Conservation (phyloP, 2,888 invertebrate species). For the Drosophila neonasuta region DNA sequence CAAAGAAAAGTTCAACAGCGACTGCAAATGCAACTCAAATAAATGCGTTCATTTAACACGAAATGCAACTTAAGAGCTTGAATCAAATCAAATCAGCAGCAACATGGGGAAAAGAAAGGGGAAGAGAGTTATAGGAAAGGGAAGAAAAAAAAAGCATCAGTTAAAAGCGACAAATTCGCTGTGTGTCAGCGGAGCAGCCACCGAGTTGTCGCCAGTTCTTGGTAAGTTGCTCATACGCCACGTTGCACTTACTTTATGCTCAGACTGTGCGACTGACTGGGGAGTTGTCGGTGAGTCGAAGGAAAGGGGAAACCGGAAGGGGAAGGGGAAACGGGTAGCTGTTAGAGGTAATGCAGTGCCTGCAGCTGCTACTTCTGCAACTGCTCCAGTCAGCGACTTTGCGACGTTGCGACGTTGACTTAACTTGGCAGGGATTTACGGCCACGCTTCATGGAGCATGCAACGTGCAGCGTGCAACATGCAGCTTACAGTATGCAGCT, state of each 20-base stretch:
- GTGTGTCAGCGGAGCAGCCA: constrained; percentile 60
- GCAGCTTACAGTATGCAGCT: constrained; percentile 35
- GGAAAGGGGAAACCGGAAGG: background rate
- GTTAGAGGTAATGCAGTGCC: constrained; percentile 65
- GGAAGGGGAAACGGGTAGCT: background rate
- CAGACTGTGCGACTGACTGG: constrained; percentile 24
- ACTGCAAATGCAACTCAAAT: constrained; percentile 46
- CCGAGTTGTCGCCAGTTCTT: constrained; percentile 33
- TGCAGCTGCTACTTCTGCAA: constrained; percentile 23
- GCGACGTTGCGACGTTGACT: constrained; percentile 73
- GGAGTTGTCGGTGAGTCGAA: background rate
- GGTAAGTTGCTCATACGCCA: constrained; percentile 78
- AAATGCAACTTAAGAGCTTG: constrained; percentile 70
- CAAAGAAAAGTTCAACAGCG: constrained; percentile 17
- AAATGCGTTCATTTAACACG: constrained; percentile 78
- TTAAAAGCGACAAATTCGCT: constrained; percentile 75
- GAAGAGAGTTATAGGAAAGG: constrained; percentile 1
- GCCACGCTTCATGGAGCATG: constrained; percentile 57
- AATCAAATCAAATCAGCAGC: constrained; percentile 63
- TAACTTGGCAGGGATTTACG: constrained; percentile 78
- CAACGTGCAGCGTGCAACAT: constrained; percentile 34
- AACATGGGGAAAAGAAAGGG: background rate
- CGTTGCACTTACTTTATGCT: constrained; percentile 78
- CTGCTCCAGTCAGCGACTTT: constrained; percentile 67
- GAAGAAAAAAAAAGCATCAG: constrained; percentile 26